These are phyloP conservation scores for Ophraella communa DNA, from an alignment of 2,888 invertebrate species.

Conservation along the genomic window DNA sequence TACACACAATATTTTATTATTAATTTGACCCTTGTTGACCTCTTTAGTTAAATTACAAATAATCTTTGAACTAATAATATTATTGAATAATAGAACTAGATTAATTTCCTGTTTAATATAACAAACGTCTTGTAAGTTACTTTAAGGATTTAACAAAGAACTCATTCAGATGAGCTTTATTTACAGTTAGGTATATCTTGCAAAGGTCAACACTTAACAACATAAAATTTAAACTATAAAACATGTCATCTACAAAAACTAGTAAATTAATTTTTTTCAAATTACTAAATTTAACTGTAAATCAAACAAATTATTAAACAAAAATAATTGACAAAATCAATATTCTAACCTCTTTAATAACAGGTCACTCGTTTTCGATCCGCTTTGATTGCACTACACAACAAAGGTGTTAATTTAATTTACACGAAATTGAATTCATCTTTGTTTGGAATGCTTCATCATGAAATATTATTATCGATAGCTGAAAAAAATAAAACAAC, in stretches of 20 bases:
- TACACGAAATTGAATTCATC: conserved; percentile 8
- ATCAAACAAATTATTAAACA: conserved; percentile 2
- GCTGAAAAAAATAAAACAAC: conserved; percentile 20
- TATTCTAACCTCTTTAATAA: conserved; percentile 31
- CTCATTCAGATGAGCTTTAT: conserved; percentile 18
- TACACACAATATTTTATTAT: not conserved
- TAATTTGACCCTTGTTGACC: conserved; percentile 22
- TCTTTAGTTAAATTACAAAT: conserved; percentile 12
- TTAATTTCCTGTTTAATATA: conserved; percentile 17
- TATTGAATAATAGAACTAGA: conserved; percentile 13
- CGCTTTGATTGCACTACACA: conserved; percentile 1
- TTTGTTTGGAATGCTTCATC: conserved; percentile 17
- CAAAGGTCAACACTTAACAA: conserved; percentile 23
- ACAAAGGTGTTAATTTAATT: not conserved
- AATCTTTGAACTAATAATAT: not conserved
- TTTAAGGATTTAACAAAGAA: conserved; percentile 26
- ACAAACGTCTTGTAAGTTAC: conserved; percentile 1
- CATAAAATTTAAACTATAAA: not conserved
- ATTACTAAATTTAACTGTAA: not conserved
- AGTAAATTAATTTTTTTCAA: not conserved
- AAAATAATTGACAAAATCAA: conserved; percentile 14
- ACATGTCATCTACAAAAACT: conserved; percentile 2
- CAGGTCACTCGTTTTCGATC: conserved; percentile 8
- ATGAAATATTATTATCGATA: conserved; percentile 11
- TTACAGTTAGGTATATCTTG: conserved; percentile 22